These are phyloP conservation scores for Hydrolagus colliei DNA, from an alignment of 2,797 vertebrate genomes.

Conservation along the genomic window DNA sequence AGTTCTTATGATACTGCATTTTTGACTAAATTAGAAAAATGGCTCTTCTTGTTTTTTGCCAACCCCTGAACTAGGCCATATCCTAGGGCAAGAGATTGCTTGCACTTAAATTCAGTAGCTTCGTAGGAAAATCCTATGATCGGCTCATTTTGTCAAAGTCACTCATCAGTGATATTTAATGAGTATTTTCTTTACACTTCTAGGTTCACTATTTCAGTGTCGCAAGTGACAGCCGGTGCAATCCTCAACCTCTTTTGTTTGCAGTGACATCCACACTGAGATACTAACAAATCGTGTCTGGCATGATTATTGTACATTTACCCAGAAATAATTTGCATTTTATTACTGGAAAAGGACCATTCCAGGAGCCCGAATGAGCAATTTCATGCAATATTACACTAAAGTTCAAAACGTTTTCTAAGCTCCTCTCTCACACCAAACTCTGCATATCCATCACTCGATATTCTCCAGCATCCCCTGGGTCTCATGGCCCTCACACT, in stretches of 20 bases:
- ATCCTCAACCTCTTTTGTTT: too few species aligned
- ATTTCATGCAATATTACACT: background rate
- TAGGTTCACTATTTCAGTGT: background rate
- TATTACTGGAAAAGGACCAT: background rate
- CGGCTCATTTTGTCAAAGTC: too few species aligned
- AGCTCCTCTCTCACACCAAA: background rate
- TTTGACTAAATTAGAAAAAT: too few species aligned
- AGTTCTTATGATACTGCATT: too few species aligned
- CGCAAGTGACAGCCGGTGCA: background rate
- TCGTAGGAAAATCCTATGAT: too few species aligned
- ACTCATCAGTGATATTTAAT: background rate
- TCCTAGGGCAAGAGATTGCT: too few species aligned
- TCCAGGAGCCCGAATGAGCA: background rate
- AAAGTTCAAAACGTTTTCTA: background rate
- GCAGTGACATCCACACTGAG: background rate
- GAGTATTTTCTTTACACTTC: background rate
- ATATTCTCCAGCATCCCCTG: too few species aligned
- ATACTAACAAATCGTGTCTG: background rate
- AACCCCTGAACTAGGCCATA: too few species aligned
- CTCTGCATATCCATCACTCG: too few species aligned
- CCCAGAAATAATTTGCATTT: background rate
- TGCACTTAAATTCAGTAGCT: too few species aligned
- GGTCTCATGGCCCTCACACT: too few species aligned
- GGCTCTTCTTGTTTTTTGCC: too few species aligned
- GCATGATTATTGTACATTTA: background rate